A percentile compares a stretch with the other conserved stretches of the same genome.
These are phyloP conservation scores for Rutpela maculata DNA, from an alignment of 2,888 invertebrate species.

Conservation along the genomic window DNA sequence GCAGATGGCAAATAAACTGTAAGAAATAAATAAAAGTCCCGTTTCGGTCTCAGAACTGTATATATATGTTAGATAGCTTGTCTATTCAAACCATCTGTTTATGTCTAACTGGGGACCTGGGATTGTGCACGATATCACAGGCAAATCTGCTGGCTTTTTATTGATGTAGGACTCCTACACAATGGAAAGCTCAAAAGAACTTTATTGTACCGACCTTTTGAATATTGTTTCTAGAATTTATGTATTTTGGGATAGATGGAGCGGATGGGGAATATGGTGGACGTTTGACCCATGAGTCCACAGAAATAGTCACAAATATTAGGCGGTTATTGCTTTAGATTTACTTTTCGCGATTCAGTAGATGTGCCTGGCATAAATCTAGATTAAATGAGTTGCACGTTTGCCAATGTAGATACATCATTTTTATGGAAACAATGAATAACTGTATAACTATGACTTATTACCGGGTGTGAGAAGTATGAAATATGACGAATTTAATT, in stretches of 20 bases:
- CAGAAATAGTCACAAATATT: slow-evolving; percentile 2
- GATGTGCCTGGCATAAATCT: not conserved
- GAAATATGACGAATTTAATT: too few species aligned
- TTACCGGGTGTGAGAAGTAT: too few species aligned
- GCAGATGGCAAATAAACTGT: slow-evolving; percentile 7
- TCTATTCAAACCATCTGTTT: slow-evolving; percentile 22
- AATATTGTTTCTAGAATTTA: slow-evolving; percentile 26
- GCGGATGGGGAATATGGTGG: not conserved
- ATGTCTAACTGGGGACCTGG: not conserved
- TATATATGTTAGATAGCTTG: not conserved
- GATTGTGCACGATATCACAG: not conserved
- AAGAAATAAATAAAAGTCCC: not conserved
- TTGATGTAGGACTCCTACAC: slow-evolving; percentile 3
- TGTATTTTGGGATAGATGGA: not conserved
- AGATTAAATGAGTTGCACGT: not conserved
- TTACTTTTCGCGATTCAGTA: not conserved
- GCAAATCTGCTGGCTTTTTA: slow-evolving; percentile 3
- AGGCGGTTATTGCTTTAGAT: not conserved
- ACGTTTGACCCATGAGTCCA: not conserved
- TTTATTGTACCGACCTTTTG: slow-evolving; percentile 26
- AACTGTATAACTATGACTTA: too few species aligned
- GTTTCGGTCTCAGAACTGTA: not conserved
- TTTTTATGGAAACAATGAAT: too few species aligned
- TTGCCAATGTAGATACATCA: not conserved
- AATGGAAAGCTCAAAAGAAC: slow-evolving; percentile 1